phyloP scores from a whole-genome alignment of 2,888 invertebrate species.

The Chalcis sispes region DNA sequence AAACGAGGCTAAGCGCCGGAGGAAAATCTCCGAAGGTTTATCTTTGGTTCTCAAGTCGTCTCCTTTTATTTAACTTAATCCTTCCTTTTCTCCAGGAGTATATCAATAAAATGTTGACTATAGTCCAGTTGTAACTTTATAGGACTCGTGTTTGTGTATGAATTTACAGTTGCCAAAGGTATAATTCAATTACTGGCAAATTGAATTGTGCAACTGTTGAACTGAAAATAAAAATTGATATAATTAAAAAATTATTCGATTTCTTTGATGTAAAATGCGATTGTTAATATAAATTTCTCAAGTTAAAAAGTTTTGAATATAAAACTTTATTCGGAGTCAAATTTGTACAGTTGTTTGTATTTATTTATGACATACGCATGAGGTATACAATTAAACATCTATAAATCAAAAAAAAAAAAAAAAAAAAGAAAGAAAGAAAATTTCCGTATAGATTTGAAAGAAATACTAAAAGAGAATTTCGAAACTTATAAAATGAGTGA shows the following conservation, averaged over 20 bases:
- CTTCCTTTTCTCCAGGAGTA: neutral
- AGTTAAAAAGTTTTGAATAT: too few species aligned
- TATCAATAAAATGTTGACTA: slow-evolving; percentile 35
- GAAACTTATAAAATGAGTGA: too few species aligned
- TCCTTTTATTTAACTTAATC: slow-evolving; percentile 22
- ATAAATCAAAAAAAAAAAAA: too few species aligned
- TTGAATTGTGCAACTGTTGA: slow-evolving; percentile 8
- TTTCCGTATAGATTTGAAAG: too few species aligned
- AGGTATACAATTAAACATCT: too few species aligned
- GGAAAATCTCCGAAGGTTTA: slow-evolving; percentile 19
- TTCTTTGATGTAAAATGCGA: neutral
- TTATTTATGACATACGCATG: too few species aligned
- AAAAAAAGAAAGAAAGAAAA: too few species aligned
- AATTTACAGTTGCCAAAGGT: neutral
- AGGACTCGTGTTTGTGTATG: neutral
- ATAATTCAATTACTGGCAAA: neutral
- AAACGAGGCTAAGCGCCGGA: slow-evolving; percentile 28
- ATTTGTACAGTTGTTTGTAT: too few species aligned
- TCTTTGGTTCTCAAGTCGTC: slow-evolving; percentile 8
- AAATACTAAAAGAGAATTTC: too few species aligned
- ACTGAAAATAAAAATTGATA: neutral
- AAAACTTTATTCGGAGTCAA: too few species aligned
- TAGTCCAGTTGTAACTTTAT: neutral
- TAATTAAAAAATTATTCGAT: slow-evolving; percentile 8
- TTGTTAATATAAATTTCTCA: neutral